Conservation (phyloP, 1,140 invertebrate genomes). For the Drosophila pseudoananassae region DNA sequence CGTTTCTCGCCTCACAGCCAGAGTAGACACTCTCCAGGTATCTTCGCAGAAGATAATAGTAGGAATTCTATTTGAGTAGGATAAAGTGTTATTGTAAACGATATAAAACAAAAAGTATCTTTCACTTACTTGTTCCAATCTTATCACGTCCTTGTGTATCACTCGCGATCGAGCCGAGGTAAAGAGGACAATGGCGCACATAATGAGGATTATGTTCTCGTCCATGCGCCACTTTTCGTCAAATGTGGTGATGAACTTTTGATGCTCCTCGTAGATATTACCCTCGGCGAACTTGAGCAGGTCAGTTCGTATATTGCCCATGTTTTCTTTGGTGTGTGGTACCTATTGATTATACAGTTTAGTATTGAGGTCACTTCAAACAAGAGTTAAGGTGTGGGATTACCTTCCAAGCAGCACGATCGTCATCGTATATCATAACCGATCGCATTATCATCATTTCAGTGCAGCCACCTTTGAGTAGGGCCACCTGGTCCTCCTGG, state of each 20-base stretch:
- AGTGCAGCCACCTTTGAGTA: slow-evolving; percentile 90
- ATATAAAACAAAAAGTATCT: not conserved
- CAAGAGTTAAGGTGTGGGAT: not conserved
- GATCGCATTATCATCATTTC: slow-evolving; percentile 96
- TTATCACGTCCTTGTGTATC: slow-evolving; percentile 93
- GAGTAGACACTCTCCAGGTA: slow-evolving; percentile 94
- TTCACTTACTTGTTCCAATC: slow-evolving; percentile 90
- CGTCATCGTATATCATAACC: slow-evolving; percentile 94
- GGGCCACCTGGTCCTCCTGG: slow-evolving; percentile 94
- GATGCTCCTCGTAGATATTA: slow-evolving; percentile 93
- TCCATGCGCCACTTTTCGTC: slow-evolving; percentile 91
- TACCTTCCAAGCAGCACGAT: slow-evolving; percentile 93
- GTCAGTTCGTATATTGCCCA: slow-evolving; percentile 91
- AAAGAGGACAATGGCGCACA: slow-evolving; percentile 95
- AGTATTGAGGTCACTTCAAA: not conserved
- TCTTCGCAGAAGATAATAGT: slow-evolving; percentile 93
- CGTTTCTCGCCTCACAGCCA: slow-evolving; percentile 92
- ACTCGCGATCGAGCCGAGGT: slow-evolving; percentile 92
- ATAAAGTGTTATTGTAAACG: not conserved
- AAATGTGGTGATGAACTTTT: slow-evolving; percentile 92
- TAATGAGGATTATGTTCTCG: slow-evolving; percentile 94
- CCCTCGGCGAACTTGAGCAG: slow-evolving; percentile 94
- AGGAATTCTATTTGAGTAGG: slow-evolving; percentile 89
- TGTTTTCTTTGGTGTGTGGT: slow-evolving; percentile 89
- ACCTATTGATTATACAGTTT: slow-evolving; percentile 84